These are phyloP conservation scores for Xiphorhynchus elegans DNA, from an alignment of 2,113 vertebrate species.

Conservation along the genomic window DNA sequence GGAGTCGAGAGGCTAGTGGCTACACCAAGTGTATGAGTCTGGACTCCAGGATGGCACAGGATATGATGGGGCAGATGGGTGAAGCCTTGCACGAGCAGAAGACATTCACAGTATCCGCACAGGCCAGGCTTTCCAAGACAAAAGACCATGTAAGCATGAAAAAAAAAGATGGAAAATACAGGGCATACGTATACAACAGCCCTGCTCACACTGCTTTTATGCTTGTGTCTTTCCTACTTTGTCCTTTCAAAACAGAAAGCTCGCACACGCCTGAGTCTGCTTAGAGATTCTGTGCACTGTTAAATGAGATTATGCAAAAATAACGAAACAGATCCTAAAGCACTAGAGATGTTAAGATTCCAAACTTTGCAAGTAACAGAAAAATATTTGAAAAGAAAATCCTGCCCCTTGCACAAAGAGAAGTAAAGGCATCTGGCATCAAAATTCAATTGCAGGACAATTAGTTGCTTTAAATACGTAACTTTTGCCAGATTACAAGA, in stretches of 20 bases:
- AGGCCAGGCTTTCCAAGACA: not conserved
- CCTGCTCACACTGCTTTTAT: not conserved
- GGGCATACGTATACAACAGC: rapidly evolving
- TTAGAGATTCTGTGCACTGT: not conserved
- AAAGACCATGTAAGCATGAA: not conserved
- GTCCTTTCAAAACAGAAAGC: not conserved
- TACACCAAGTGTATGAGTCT: not conserved
- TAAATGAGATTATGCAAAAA: not conserved
- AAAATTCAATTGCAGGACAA: not conserved
- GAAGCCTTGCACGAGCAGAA: not conserved
- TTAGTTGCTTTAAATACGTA: not conserved
- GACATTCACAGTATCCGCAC: not conserved
- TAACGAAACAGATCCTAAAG: not conserved
- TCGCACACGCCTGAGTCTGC: not conserved
- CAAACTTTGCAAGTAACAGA: not conserved
- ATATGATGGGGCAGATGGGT: too few relatives aligned
- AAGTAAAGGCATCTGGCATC: not conserved
- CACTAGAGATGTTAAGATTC: not conserved
- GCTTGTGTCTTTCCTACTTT: not conserved
- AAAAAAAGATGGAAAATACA: not conserved
- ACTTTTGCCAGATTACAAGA: not conserved
- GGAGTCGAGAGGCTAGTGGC: not conserved
- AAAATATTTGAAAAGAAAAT: not conserved
- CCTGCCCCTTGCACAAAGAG: not conserved
- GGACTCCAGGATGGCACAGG: not conserved